Base-by-base conservation (phyloP, 2,113 vertebrate species). In the Callorhinus ursinus region DNA sequence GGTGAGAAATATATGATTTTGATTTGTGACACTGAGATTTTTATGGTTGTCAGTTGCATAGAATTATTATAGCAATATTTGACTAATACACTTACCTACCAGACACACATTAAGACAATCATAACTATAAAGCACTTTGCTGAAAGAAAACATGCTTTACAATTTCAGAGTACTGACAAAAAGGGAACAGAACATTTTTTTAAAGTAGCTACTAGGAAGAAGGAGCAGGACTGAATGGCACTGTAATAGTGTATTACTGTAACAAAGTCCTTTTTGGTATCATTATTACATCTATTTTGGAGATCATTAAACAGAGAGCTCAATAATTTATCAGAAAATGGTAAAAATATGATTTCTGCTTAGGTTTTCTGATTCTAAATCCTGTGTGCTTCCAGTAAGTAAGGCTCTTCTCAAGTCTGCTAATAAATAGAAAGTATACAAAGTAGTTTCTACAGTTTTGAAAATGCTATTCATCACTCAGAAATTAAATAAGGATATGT, bases 361-460 rank as follows among this genome's bases (percentile, higher is more conserved):
- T 39, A 33, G 28, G 13, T 87, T 86, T 96, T 87, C 83, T 96
- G 19, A 24, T 95, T 95, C 49, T 72, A 72, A 65, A 89, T 69
- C 18, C 8, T 24, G 2, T 74, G 39, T 14, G 26, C 22, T 55
- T 89, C 53, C 24, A 74, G 26, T 39, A 86, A 61, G 19, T 42
- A 67, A 95, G 6, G 28, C 13, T 87, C 6, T 71, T 80, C 77
- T 95, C 72, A 88, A 86, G 65, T 74, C 74, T 33, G 59, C 36
- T 80, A 63, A 63, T 51, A 33, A 57, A 22, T 13, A 93, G 51
- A 76, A 94, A 76, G 6, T 36, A 63, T 15, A 57, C 8, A 80
- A 79, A 80, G 33, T 11, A 51, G 7, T 67, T 57, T 65, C 57
- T 53, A 24, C 2, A 61, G 71, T 46, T 92, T 49, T 26, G n/a